phyloP scores from a whole-genome alignment of 2,888 invertebrate genomes.

The Caenorhabditis drosophilae region DNA sequence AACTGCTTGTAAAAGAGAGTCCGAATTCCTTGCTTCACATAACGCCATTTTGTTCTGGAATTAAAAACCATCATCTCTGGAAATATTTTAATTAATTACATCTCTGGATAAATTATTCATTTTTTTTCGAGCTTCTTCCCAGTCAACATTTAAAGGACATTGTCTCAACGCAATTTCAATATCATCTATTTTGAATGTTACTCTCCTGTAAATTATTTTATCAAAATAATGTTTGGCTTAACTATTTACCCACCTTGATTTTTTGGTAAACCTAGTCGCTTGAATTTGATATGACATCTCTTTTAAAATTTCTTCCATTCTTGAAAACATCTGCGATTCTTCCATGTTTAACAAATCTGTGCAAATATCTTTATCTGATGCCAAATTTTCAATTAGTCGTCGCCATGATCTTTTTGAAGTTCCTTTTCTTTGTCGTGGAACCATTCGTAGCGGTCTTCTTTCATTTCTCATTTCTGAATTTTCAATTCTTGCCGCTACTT shows the following conservation, averaged over 20 bases:
- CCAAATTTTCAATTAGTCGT: conserved; percentile 24
- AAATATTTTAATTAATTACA: no score
- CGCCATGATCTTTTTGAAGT: conserved; percentile 13
- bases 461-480: not conserved
- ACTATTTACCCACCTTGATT: no score
- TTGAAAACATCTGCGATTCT: conserved; percentile 15
- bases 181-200: conserved; percentile 20
- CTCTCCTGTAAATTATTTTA: no score
- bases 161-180: conserved; percentile 13
- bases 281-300: no score
- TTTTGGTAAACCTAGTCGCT: no score
- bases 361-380: conserved; percentile 9
- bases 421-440: not conserved
- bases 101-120: conserved; percentile 5
- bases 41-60: no score
- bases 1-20: no score
- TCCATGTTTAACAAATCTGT: conserved; percentile 22
- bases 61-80: no score
- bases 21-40: no score
- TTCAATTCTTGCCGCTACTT: no score
- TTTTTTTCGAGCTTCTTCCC: conserved; percentile 12
- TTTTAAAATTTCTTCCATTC: conserved; percentile 9
- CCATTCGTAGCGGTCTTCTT: not conserved
- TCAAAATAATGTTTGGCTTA: no score
- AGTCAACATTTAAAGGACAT: conserved; percentile 13